Evolutionary conservation across 2,888 invertebrate genomes (phyloP).

Genomic region (Clivina fossor): DNA sequence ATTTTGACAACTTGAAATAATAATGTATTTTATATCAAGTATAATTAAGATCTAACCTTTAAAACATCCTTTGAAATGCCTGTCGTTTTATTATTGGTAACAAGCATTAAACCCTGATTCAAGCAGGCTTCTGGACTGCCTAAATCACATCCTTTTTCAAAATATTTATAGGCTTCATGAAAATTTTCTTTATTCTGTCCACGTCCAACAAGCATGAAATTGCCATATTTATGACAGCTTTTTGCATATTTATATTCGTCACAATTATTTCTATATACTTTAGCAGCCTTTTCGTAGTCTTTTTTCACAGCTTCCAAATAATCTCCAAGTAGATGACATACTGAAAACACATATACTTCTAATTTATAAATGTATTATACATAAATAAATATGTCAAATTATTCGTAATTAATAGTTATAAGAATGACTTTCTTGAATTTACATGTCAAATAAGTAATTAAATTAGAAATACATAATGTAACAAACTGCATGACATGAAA

Average conservation of each 20-base stretch:
- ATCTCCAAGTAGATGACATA: slow-evolving; percentile 90
- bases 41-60: slow-evolving; percentile 44
- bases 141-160: slow-evolving; percentile 76
- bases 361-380: neutral
- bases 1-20: slow-evolving; percentile 18
- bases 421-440: too few relatives aligned
- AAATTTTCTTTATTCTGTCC: slow-evolving; percentile 61
- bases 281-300: slow-evolving; percentile 77
- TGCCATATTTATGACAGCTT: slow-evolving; percentile 88
- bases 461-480: too few relatives aligned
- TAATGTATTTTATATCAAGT: slow-evolving; percentile 5
- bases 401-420: too few relatives aligned
- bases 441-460: too few relatives aligned
- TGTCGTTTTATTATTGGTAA: slow-evolving; percentile 59
- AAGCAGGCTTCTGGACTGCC: slow-evolving; percentile 72
- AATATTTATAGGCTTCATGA: slow-evolving; percentile 65
- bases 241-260: slow-evolving; percentile 78
- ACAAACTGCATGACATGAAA: too few relatives aligned
- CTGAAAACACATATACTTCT: slow-evolving; percentile 54
- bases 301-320: slow-evolving; percentile 85
- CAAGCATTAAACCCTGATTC: slow-evolving; percentile 71
- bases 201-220: slow-evolving; percentile 68
- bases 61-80: slow-evolving; percentile 61
- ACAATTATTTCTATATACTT: slow-evolving; percentile 84
- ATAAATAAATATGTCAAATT: neutral